Percentiles rank a stretch among this genome's conserved stretches.
Evolutionary conservation across 2,113 vertebrate species (phyloP).

Genomic region (Vulpes lagopus): DNA sequence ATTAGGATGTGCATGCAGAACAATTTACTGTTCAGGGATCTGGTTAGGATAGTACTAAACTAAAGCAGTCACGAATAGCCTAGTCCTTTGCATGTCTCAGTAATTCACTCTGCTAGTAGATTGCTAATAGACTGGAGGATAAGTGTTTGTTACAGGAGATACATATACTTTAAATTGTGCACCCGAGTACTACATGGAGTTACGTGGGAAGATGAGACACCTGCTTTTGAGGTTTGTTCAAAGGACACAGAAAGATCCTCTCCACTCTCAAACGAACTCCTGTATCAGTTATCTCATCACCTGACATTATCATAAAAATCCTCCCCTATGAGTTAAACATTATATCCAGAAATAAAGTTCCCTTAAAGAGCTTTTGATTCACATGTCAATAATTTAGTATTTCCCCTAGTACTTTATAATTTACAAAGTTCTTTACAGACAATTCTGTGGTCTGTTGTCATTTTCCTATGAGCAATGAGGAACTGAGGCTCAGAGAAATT

Average conservation of each 20-base stretch:
- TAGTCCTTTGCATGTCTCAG: neutral
- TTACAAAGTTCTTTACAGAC: neutral
- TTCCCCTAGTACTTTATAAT: neutral
- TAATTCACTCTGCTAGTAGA: neutral
- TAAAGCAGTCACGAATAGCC: neutral
- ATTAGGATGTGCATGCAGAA: slow-evolving; percentile 39
- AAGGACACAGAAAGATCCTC: neutral
- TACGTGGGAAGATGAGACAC: neutral
- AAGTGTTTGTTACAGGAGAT: neutral
- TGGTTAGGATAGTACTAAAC: neutral
- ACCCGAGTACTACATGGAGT: neutral
- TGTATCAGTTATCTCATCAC: neutral
- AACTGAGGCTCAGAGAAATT: neutral
- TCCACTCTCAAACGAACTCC: neutral
- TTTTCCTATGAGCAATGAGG: neutral
- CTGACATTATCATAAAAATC: neutral
- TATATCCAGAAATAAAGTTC: neutral
- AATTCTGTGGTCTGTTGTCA: neutral
- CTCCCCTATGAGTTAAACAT: neutral
- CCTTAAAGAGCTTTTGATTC: neutral
- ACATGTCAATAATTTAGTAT: neutral
- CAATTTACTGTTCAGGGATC: neutral
- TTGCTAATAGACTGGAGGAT: neutral
- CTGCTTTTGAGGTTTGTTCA: neutral
- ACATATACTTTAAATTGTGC: neutral